These are phyloP conservation scores for Pipistrellus kuhlii DNA, from an alignment of 2,797 vertebrate genomes.

Conservation along the genomic window DNA sequence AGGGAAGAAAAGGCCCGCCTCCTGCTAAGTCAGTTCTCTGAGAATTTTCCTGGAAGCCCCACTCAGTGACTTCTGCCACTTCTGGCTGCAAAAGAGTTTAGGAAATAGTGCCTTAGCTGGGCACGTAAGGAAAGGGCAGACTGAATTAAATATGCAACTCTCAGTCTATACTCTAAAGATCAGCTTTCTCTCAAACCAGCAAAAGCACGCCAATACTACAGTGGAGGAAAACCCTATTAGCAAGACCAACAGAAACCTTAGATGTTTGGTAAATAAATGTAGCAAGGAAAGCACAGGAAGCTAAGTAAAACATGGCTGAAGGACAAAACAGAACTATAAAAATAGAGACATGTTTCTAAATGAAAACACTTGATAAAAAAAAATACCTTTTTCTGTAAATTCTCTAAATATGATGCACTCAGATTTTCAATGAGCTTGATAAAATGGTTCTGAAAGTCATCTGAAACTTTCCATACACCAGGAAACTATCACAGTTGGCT, in stretches of 20 bases:
- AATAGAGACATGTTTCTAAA: not conserved
- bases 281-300: constrained; percentile 29
- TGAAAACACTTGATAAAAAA: not conserved
- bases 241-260: not conserved
- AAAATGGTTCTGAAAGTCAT: constrained; percentile 49
- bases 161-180: not conserved
- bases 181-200: constrained; percentile 4
- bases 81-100: not conserved
- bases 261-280: constrained; percentile 5
- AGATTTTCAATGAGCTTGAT: constrained; percentile 31
- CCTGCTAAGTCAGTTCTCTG: not conserved
- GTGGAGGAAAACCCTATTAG: not conserved
- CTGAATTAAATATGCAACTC: not conserved
- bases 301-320: not conserved
- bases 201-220: not conserved
- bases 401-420: not conserved
- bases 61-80: not conserved
- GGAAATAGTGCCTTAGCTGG: not conserved
- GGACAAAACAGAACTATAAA: not conserved
- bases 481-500: not conserved
- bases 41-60: not conserved
- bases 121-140: not conserved
- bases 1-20: not conserved
- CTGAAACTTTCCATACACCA: constrained; percentile 45
- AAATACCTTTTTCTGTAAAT: constrained; percentile 10